A percentile compares a stretch with the other conserved stretches of the same genome.
These are phyloP conservation scores for Pachyuromys duprasi DNA, from an alignment of 2,797 vertebrate species.

Conservation along the genomic window DNA sequence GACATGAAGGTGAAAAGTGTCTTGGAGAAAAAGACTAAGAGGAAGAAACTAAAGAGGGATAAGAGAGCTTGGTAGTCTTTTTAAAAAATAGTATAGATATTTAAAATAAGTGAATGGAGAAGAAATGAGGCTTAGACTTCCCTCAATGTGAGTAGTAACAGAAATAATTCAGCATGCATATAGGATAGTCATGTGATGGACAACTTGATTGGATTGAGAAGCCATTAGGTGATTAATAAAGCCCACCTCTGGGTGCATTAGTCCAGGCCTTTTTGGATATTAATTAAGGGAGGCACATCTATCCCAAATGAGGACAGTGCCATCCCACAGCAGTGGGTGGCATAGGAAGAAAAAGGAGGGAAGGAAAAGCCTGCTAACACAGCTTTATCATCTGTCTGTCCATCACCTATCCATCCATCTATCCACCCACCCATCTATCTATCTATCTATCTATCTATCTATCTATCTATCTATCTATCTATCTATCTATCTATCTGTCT, in stretches of 20 bases:
- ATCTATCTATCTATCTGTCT: no score
- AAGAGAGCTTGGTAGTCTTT: neutral
- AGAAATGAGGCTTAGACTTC: neutral
- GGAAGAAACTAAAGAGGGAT: neutral
- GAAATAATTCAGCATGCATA: neutral
- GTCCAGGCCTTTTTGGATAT: neutral
- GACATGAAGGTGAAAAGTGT: neutral
- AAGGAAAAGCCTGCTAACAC: neutral
- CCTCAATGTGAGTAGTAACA: neutral
- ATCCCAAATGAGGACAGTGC: neutral
- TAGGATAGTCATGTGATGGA: neutral
- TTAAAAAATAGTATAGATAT: neutral
- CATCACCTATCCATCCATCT: no score
- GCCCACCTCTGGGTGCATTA: neutral
- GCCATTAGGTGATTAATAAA: neutral
- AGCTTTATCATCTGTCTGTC: neutral
- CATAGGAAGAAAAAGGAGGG: neutral
- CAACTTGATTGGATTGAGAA: neutral
- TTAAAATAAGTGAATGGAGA: neutral
- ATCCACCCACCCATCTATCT: neutral
- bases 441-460: no score
- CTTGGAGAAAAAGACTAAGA: neutral
- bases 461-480: neutral
- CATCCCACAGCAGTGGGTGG: neutral
- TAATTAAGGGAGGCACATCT: neutral